Conservation (phyloP, 2,113 vertebrate species). For the Catharus minimus region DNA sequence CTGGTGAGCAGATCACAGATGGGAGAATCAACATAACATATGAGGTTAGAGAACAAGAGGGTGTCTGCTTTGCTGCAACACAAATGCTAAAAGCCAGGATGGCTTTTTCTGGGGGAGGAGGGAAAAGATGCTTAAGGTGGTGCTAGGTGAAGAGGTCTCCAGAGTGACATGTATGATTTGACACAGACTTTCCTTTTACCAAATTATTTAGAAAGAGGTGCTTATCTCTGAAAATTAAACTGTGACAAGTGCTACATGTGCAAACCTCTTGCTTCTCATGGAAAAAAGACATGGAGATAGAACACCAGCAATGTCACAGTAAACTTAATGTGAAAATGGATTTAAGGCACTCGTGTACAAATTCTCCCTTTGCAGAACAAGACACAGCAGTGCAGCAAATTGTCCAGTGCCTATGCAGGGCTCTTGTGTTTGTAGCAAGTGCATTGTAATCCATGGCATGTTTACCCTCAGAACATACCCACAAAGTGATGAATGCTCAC, state of each 20-base stretch:
- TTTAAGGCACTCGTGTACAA: neutral
- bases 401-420: neutral
- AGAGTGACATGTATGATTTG: fast-evolving
- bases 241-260: fast-evolving
- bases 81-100: neutral
- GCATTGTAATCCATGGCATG: neutral
- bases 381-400: neutral
- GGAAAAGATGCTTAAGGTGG: neutral
- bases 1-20: slow-evolving; percentile 28
- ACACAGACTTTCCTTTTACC: neutral
- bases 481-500: fast-evolving
- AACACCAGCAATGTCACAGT: neutral
- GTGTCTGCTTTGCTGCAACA: neutral
- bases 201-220: neutral
- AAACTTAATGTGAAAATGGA: neutral
- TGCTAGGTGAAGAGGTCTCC: neutral
- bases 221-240: neutral
- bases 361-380: neutral
- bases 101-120: neutral
- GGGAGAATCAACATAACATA: neutral
- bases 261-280: neutral
- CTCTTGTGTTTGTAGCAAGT: neutral
- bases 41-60: neutral
- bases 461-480: neutral
- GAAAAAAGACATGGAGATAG: neutral